These are phyloP conservation scores for Rhyacophila evoluta DNA, from an alignment of 2,888 invertebrate species.

Conservation along the genomic window DNA sequence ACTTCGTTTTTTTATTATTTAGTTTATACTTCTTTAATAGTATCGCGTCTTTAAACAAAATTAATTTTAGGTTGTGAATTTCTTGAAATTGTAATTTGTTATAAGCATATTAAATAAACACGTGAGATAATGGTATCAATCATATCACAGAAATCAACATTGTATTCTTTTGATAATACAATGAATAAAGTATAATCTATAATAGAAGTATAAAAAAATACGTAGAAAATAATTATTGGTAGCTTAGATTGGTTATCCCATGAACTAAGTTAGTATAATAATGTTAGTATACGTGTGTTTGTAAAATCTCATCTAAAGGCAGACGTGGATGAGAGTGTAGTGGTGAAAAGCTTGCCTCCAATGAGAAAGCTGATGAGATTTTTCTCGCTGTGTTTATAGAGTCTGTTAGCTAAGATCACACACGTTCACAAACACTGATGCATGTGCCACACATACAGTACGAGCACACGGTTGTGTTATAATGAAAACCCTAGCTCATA, in stretches of 20 bases:
- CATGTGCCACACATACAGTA: conserved; percentile 23
- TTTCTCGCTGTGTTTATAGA: conserved; percentile 54
- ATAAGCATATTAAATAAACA: too few relatives aligned
- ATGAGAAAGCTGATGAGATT: conserved; percentile 55
- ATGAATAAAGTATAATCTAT: too few relatives aligned
- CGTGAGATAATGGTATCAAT: too few relatives aligned
- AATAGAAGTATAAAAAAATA: too few relatives aligned
- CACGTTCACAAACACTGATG: background rate
- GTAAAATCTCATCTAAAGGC: conserved; percentile 30
- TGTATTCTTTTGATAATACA: too few relatives aligned
- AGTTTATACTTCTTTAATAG: too few relatives aligned
- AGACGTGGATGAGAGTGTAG: conserved; percentile 33
- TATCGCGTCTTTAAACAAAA: too few relatives aligned
- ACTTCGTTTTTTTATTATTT: too few relatives aligned
- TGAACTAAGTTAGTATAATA: background rate
- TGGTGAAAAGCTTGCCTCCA: conserved; percentile 48
- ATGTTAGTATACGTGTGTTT: conserved; percentile 15
- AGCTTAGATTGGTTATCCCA: background rate
- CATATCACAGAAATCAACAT: too few relatives aligned
- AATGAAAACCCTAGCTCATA: conserved; percentile 34
- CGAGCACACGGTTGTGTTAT: background rate
- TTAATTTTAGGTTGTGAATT: too few relatives aligned
- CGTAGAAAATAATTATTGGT: too few relatives aligned
- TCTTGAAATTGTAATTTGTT: too few relatives aligned
- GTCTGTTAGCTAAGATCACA: conserved; percentile 49